Conservation (phyloP, 2,113 vertebrate genomes). For the Chelonoidis abingdonii region DNA sequence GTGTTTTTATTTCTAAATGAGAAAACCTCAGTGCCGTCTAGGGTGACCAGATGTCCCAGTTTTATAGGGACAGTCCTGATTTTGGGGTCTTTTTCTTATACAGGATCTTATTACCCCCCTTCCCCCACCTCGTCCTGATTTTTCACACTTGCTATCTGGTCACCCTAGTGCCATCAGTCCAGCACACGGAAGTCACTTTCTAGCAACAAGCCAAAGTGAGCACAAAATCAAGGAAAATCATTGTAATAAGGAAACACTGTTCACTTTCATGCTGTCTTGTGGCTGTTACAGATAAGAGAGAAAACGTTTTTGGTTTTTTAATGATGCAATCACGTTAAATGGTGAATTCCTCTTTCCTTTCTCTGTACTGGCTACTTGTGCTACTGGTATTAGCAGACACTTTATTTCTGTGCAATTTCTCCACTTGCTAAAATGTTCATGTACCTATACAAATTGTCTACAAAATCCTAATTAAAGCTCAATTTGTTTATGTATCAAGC, state of each 20-base stretch:
- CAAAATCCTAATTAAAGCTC: constrained; percentile 40
- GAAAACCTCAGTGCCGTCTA: not conserved
- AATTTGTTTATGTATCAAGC: constrained; percentile 2
- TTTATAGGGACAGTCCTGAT: too few relatives aligned
- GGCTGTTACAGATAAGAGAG: not conserved
- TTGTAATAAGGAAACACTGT: constrained; percentile 9
- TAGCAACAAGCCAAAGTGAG: not conserved
- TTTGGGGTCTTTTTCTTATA: too few relatives aligned
- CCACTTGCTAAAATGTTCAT: not conserved
- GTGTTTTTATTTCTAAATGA: not conserved
- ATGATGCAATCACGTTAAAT: not conserved
- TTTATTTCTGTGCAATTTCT: constrained; percentile 32
- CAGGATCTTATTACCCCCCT: too few relatives aligned
- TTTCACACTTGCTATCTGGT: too few relatives aligned
- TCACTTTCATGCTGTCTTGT: not conserved
- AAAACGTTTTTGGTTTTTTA: not conserved
- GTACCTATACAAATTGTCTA: not conserved
- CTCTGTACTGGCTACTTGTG: not conserved
- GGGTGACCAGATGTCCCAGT: too few relatives aligned
- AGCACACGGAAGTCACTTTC: not conserved
- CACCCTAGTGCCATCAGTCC: not conserved
- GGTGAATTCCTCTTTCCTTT: not conserved
- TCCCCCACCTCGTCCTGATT: too few relatives aligned
- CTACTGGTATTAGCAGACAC: not conserved
- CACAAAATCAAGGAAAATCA: not conserved